Evolutionary conservation across 2,113 vertebrate genomes (phyloP).

Genomic region (Calyptomena viridis): DNA sequence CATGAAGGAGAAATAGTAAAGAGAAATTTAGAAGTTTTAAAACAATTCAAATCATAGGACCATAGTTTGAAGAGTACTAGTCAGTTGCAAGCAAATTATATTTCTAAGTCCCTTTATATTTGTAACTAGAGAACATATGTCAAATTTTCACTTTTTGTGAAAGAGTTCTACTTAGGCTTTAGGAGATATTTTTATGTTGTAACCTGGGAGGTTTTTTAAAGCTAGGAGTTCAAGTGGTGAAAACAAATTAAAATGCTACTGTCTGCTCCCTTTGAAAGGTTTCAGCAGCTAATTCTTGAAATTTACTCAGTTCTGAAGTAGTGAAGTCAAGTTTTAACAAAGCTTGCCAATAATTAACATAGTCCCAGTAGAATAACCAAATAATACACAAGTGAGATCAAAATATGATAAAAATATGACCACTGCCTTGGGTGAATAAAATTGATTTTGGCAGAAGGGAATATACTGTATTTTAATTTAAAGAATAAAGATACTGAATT

Average conservation of each 20-base stretch:
- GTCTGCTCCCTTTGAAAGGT: not conserved
- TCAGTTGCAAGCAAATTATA: not conserved
- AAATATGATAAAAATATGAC: not conserved
- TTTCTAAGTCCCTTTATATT: not conserved
- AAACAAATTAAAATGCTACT: not conserved
- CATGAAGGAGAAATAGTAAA: constrained; percentile 82
- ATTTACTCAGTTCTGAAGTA: not conserved
- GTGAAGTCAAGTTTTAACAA: not conserved
- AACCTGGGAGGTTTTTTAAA: not conserved
- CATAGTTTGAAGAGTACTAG: not conserved
- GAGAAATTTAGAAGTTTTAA: constrained; percentile 60
- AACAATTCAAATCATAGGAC: constrained; percentile 1
- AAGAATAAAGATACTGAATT: not conserved
- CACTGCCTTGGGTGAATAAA: not conserved
- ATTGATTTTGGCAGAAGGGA: not conserved
- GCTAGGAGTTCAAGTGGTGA: not conserved
- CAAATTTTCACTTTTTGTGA: not conserved
- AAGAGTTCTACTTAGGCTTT: not conserved
- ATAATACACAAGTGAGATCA: not conserved
- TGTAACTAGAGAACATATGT: not conserved
- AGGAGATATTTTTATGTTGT: not conserved
- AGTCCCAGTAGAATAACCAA: not conserved
- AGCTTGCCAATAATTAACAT: not conserved
- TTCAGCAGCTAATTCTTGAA: not conserved
- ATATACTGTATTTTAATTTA: not conserved